phyloP scores from a whole-genome alignment of 2,113 vertebrate species.

The Gopherus evgoodei region DNA sequence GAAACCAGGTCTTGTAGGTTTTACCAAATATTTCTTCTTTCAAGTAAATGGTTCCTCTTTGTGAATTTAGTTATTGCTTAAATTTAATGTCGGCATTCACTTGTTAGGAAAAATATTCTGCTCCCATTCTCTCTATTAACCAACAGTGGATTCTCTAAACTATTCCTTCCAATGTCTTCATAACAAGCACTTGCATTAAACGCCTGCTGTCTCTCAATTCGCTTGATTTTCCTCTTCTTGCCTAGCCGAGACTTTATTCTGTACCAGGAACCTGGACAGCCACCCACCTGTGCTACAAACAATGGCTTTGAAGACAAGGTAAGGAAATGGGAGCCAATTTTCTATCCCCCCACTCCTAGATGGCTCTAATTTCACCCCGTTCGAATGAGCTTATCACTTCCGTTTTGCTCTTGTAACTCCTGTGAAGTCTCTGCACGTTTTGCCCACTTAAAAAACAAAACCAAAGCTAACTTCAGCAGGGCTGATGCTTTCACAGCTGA shows the following conservation, averaged over 20 bases:
- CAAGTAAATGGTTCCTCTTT: neutral
- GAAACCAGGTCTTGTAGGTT: neutral
- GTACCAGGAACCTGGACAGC: constrained; percentile 92
- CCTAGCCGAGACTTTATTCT: constrained; percentile 90
- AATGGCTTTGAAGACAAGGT: constrained; percentile 90
- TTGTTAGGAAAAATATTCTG: neutral
- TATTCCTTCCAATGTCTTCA: neutral
- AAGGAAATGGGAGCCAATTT: constrained; percentile 38
- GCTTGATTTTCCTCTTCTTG: constrained; percentile 25
- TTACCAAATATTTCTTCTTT: neutral
- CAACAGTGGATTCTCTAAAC: neutral
- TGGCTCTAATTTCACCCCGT: too few species aligned
- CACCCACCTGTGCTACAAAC: constrained; percentile 86
- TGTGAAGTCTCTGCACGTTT: neutral
- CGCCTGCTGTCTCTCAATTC: neutral
- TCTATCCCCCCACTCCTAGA: neutral
- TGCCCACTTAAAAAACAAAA: neutral
- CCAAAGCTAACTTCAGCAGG: neutral
- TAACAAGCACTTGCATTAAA: accelerated
- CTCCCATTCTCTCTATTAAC: neutral
- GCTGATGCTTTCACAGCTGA: neutral
- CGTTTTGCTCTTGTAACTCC: neutral
- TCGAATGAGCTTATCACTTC: neutral
- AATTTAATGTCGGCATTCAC: neutral
- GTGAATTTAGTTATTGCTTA: neutral